phyloP scores from a whole-genome alignment of 64 coral and sea anemone genomes.

The Exaiptasia diaphana region DNA sequence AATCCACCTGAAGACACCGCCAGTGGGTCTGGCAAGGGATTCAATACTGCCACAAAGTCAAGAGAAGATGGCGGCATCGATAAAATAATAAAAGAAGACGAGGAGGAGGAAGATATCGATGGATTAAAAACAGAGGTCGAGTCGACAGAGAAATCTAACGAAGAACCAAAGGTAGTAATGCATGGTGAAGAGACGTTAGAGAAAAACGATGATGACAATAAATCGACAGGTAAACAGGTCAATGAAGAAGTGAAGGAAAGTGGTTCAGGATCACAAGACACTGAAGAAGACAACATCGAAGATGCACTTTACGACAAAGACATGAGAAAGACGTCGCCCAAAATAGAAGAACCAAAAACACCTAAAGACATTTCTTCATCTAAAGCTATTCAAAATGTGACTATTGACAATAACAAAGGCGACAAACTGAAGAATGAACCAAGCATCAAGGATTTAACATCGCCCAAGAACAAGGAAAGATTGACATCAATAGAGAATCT shows the following conservation, averaged over 20 bases:
- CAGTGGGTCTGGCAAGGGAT: too few species aligned
- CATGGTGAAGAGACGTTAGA: background rate
- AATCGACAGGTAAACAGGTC: too few species aligned
- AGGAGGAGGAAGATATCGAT: background rate
- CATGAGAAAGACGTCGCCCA: too few species aligned
- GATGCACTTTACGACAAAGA: background rate
- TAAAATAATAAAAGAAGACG: background rate
- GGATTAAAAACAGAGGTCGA: background rate
- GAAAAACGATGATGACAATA: too few species aligned
- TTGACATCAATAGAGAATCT: slow-evolving; percentile 1
- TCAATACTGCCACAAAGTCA: too few species aligned
- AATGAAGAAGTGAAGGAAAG: background rate
- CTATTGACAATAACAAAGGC: background rate
- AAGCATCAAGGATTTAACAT: background rate
- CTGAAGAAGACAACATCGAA: background rate
- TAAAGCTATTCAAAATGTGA: background rate
- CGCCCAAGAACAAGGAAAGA: background rate
- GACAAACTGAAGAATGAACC: too few species aligned
- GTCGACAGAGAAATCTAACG: background rate
- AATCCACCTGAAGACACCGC: too few species aligned
- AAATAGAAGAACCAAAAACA: background rate
- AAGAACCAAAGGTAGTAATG: background rate
- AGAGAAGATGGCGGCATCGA: background rate
- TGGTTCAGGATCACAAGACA: background rate
- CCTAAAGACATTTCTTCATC: background rate